A percentile compares a stretch with the other conserved stretches of the same genome.
phyloP scores from a whole-genome alignment of 35 echinoderm and acorn worm genomes.

The Acanthaster planci region DNA sequence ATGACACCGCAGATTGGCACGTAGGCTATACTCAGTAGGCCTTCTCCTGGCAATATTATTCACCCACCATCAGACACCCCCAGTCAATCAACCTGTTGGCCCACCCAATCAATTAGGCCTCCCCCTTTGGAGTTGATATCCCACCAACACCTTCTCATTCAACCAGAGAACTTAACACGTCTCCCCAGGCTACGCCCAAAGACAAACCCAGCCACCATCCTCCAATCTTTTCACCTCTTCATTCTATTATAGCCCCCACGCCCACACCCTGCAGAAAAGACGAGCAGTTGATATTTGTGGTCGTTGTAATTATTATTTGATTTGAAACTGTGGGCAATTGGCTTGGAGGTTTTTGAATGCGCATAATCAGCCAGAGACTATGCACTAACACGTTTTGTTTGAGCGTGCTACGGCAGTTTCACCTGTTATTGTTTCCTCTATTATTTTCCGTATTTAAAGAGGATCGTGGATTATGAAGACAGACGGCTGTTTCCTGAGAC shows the following conservation, averaged over 20 bases:
- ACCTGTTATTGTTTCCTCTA: constrained; percentile 19
- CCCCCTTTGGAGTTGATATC: background rate
- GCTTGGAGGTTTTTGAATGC: background rate
- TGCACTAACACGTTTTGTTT: constrained; percentile 29
- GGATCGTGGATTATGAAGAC: background rate
- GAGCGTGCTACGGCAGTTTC: background rate
- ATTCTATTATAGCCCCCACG: background rate
- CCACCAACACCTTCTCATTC: constrained; percentile 9
- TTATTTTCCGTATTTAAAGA: background rate
- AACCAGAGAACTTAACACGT: background rate
- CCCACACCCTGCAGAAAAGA: background rate
- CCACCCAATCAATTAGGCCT: constrained; percentile 6
- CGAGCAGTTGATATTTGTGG: background rate
- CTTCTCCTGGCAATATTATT: background rate
- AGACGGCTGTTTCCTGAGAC: no score
- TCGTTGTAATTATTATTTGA: constrained; percentile 23
- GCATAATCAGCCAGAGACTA: background rate
- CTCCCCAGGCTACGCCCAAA: background rate
- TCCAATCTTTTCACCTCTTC: background rate
- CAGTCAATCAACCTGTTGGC: constrained; percentile 2
- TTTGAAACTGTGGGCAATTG: background rate
- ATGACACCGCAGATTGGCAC: no score
- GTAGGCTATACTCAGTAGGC: no score
- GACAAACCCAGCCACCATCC: background rate
- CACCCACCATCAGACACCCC: background rate